Evolutionary conservation across 2,113 vertebrate genomes (phyloP).

Genomic region (Pluvianellus socialis): DNA sequence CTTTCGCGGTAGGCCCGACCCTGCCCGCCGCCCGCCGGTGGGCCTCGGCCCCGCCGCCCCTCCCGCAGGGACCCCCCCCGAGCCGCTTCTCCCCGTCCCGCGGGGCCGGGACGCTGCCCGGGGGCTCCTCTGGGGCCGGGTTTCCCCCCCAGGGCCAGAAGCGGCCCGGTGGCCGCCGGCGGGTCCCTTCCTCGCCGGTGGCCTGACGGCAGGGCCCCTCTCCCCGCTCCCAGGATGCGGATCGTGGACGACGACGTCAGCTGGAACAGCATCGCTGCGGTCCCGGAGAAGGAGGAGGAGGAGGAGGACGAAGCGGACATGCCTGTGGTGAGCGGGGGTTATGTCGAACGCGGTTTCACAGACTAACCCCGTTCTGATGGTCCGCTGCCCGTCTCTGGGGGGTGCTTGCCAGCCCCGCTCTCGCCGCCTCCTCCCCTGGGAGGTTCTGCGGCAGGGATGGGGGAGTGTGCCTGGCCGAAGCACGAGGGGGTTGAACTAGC

Average conservation of each 20-base stretch:
- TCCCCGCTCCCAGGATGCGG: conserved; percentile 79
- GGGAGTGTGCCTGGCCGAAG: accelerated
- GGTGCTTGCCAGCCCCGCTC: accelerated
- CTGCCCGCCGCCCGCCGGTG: too few relatives aligned
- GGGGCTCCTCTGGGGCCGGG: neutral
- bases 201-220: neutral
- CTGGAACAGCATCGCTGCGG: conserved; percentile 81
- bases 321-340: conserved; percentile 62
- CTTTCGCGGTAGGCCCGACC: neutral
- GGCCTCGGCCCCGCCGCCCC: neutral
- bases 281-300: conserved; percentile 75
- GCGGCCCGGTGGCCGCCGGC: too few relatives aligned
- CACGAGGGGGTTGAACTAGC: accelerated
- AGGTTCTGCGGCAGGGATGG: accelerated
- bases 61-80: neutral
- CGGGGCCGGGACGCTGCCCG: neutral
- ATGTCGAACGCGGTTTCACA: accelerated
- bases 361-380: accelerated
- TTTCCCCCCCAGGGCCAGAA: too few relatives aligned
- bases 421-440: accelerated
- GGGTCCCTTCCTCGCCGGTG: neutral
- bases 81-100: neutral
- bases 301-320: conserved; percentile 87
- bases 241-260: conserved; percentile 94
- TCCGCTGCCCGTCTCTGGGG: accelerated